phyloP scores from a whole-genome alignment of 1,140 invertebrate species.

The Dendroctonus ponderosae region DNA sequence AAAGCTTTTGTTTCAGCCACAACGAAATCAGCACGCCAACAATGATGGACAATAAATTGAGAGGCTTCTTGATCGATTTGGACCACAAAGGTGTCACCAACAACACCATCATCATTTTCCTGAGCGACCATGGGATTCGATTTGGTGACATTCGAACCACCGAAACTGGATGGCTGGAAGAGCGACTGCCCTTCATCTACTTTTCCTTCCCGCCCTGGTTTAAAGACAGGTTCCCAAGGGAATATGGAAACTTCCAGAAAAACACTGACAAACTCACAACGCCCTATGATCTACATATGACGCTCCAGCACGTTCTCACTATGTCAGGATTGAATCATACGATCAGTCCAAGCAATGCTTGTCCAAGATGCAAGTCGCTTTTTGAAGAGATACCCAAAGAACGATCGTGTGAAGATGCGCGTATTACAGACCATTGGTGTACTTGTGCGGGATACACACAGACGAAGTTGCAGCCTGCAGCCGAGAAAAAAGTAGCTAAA shows the following conservation, averaged over 20 bases:
- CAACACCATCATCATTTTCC: constrained; percentile 64
- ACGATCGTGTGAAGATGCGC: constrained; percentile 71
- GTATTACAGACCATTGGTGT: constrained; percentile 76
- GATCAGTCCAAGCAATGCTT: constrained; percentile 53
- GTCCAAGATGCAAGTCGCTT: constrained; percentile 66
- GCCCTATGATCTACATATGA: constrained; percentile 74
- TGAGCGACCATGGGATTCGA: constrained; percentile 84
- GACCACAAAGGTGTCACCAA: constrained; percentile 52
- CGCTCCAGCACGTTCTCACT: constrained; percentile 52
- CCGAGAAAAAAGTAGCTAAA: constrained; percentile 51
- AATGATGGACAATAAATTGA: constrained; percentile 57
- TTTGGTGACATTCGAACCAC: constrained; percentile 72
- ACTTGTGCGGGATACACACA: constrained; percentile 61
- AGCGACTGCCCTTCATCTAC: constrained; percentile 77
- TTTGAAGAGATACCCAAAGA: constrained; percentile 62
- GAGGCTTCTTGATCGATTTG: constrained; percentile 53
- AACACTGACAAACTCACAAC: constrained; percentile 69
- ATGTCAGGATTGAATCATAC: constrained; percentile 51
- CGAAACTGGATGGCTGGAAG: constrained; percentile 77
- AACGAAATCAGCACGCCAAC: constrained; percentile 62
- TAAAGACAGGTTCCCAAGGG: constrained; percentile 56
- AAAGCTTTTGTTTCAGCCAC: constrained; percentile 53
- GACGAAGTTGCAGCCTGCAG: constrained; percentile 49
- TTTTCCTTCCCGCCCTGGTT: constrained; percentile 71
- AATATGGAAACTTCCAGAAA: constrained; percentile 58